Evolutionary conservation across 2,888 invertebrate species (phyloP), one percentile per base, ranked within the genome.

Genomic region (Saturnia pavonia): DNA sequence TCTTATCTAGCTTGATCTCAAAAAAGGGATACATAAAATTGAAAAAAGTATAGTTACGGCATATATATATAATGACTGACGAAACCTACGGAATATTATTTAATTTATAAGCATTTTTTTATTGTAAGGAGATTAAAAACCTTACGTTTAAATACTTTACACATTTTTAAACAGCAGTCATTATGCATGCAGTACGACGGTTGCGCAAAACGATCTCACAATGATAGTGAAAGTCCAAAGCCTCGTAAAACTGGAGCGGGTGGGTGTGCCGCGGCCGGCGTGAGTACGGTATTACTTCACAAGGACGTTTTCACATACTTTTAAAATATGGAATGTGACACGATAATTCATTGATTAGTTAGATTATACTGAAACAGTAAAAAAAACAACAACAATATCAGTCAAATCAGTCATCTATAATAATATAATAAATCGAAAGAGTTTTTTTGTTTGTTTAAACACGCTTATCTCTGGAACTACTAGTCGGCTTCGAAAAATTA

Each of bases 181-280:
- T 72, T 74, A 71, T 73, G 71, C 77, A 84, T 82, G 79, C 81
- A 75, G 81, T 80, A 75, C 76, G 73, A 77, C 77, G 72, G 79
- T 91, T 92, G 87, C 87, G 89, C 84, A 91, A 91, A 82, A 79
- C 78, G 78, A 78, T 85, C 84, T 84, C 78, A 90, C 90, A 92
- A 90, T 90, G 88, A 88, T 88, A 89, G 92, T 92, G 92, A 94
- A 94, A 92, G 93, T 92, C 82, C 78, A 81, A 83, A 82, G 82
- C 83, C 76, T 80, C 75, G 76, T 77, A 80, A 87, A 91, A 90
- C 89, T 91, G 90, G 90, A 90, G 87, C 91, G 77, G 86, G 85
- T 88, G 85, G 89, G 89, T 88, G 88, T 86, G 87, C 85, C 82
- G 70, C 77, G 86, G 87, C 85, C 82, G 69, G 76, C 71, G 54